Base-by-base conservation (phyloP, 2,888 invertebrate species). In the Thelaira solivaga region DNA sequence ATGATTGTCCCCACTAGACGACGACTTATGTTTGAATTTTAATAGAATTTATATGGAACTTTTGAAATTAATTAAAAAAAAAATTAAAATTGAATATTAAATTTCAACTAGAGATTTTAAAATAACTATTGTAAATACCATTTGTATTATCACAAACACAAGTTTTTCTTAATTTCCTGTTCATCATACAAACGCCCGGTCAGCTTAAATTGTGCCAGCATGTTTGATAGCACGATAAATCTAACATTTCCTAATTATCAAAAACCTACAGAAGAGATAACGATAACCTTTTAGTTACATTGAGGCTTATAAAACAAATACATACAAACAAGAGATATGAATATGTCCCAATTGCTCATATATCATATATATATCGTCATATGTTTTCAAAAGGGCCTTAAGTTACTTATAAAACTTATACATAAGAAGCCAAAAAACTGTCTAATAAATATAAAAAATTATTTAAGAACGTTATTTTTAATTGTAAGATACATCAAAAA, bases 121-220 rank as follows among this genome's bases (percentile, higher is more conserved):
- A 29, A 13, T 41, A 10, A 22, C 18, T n/a, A 62, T 71, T 31
- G 36, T 13, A n/a, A n/a, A n/a, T n/a, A n/a, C n/a, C 45, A 71
- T 4, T 59, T 47, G 57, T 57, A 74, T 59, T 64, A 41, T 57
- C 20, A 64, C 13, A 34, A 49, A 39, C 57, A 72, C 68, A 68
- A 72, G 65, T 68, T 65, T 49, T 26, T 43, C 69, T 57, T 68
- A 51, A 68, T 71, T 75, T 74, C 75, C 75, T 61, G 67, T 71
- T 71, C 47, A 41, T 13, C 13, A 68, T 39, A 53, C 16, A 59
- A n/a, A 45, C n/a, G 20, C n/a, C n/a, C n/a, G n/a, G n/a, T n/a
- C n/a, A n/a, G n/a, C n/a, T n/a, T n/a, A n/a, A n/a, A n/a, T n/a
- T n/a, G n/a, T n/a, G n/a, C n/a, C n/a, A n/a, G n/a, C n/a, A n/a